A percentile compares a stretch with the other conserved stretches of the same genome.
phyloP scores from a whole-genome alignment of 2,113 vertebrate genomes.

The Oreocharis arfaki region DNA sequence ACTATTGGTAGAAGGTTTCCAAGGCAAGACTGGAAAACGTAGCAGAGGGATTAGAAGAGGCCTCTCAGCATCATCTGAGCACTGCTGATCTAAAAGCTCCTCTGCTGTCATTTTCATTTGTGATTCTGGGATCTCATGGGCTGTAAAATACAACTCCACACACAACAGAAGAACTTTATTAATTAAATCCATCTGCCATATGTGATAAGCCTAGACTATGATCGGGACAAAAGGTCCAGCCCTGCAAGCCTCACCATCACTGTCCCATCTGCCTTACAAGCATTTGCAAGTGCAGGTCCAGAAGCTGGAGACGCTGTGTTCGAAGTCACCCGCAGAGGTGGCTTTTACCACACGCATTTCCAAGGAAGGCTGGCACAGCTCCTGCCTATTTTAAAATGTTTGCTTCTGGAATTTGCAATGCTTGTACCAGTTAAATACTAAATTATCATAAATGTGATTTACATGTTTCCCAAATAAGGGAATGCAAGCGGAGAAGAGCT shows the following conservation, averaged over 20 bases:
- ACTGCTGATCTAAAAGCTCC: background rate
- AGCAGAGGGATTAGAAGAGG: background rate
- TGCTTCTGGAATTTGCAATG: constrained; percentile 35
- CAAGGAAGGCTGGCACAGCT: background rate
- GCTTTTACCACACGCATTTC: background rate
- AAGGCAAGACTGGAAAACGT: background rate
- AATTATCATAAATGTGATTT: constrained; percentile 59
- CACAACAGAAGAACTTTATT: background rate
- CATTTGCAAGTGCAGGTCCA: background rate
- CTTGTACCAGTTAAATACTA: constrained; percentile 55
- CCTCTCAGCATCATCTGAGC: background rate
- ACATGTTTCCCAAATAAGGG: constrained; percentile 47
- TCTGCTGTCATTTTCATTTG: background rate
- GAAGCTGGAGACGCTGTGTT: rapidly evolving
- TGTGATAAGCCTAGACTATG: background rate
- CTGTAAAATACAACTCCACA: background rate
- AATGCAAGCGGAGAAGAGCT: constrained; percentile 5
- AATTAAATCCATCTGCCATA: constrained; percentile 19
- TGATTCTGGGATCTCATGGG: background rate
- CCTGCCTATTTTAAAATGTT: constrained; percentile 18
- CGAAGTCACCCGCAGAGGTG: background rate
- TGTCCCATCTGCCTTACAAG: background rate
- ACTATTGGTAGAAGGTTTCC: background rate
- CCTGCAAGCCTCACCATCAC: background rate
- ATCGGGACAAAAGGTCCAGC: background rate